Percentiles rank a stretch among this genome's conserved stretches.
Conservation (phyloP, 2,797 vertebrate genomes). For the Austrolebias charrua region DNA sequence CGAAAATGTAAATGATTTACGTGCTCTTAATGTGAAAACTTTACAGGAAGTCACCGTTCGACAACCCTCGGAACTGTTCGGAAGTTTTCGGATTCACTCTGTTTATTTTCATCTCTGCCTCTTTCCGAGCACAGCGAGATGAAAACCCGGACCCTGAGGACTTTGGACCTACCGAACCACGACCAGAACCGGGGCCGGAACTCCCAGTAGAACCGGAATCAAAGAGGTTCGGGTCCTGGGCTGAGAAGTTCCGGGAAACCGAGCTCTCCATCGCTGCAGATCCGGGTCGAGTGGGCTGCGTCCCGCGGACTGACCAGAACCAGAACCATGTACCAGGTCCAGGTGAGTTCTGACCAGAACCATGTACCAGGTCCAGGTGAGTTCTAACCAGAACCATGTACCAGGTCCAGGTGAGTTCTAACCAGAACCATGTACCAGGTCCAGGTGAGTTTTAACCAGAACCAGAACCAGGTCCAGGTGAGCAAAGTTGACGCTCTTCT, state of each 20-base stretch:
- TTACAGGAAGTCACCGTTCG: neutral
- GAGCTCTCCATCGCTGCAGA: neutral
- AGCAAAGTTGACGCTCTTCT: no score
- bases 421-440: constrained; percentile 27
- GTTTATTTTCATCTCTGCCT: constrained; percentile 37
- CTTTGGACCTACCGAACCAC: neutral
- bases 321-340: constrained; percentile 30
- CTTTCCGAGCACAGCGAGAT: constrained; percentile 31
- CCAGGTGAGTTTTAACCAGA: constrained; percentile 32
- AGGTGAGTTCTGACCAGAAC: constrained; percentile 19
- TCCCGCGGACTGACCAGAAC: constrained; percentile 8
- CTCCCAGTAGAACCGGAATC: neutral
- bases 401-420: constrained; percentile 33
- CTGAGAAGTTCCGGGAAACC: constrained; percentile 5
- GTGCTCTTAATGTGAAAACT: constrained; percentile 9
- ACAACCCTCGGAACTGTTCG: constrained; percentile 16
- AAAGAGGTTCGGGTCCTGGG: neutral
- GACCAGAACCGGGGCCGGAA: neutral
- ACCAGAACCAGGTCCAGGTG: constrained; percentile 26
- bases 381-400: constrained; percentile 20
- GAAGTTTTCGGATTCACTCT: constrained; percentile 19
- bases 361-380: constrained; percentile 39
- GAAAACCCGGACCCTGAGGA: constrained; percentile 15
- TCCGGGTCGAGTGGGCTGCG: constrained; percentile 10
- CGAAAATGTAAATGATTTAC: no score